These are phyloP conservation scores for Dendrolimus punctatus DNA, from an alignment of 1,140 invertebrate genomes.

Conservation along the genomic window DNA sequence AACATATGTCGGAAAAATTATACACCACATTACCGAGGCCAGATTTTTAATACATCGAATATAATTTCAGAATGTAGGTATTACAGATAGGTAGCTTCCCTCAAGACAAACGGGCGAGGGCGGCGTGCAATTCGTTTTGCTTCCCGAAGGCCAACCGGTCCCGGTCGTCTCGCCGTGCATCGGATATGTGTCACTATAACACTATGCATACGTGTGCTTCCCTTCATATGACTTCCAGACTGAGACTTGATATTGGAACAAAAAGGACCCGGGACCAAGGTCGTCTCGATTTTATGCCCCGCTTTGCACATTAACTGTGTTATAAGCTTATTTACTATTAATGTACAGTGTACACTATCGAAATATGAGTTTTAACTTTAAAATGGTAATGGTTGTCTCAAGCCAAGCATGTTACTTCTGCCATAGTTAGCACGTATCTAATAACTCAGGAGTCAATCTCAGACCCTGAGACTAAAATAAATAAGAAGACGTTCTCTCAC, in stretches of 20 bases:
- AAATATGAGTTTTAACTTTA: no score
- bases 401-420: no score
- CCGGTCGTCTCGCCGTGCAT: constrained; percentile 36
- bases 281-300: constrained; percentile 11
- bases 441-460: no score
- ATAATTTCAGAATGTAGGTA: constrained; percentile 15
- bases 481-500: no score
- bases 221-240: constrained; percentile 41
- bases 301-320: constrained; percentile 13
- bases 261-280: constrained; percentile 25
- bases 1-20: no score
- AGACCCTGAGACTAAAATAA: no score
- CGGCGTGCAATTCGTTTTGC: constrained; percentile 43
- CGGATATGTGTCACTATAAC: constrained; percentile 65
- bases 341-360: no score
- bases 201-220: constrained; percentile 47
- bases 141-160: constrained; percentile 59
- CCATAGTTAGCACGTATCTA: no score
- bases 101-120: constrained; percentile 26
- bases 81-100: constrained; percentile 22
- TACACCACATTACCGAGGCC: no score
- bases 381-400: no score
- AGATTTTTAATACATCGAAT: constrained; percentile 2
- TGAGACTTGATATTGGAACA: constrained; percentile 37
- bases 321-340: no score